Evolutionary conservation across 2,888 invertebrate species (phyloP).

Genomic region (Drosophila macrospina): DNA sequence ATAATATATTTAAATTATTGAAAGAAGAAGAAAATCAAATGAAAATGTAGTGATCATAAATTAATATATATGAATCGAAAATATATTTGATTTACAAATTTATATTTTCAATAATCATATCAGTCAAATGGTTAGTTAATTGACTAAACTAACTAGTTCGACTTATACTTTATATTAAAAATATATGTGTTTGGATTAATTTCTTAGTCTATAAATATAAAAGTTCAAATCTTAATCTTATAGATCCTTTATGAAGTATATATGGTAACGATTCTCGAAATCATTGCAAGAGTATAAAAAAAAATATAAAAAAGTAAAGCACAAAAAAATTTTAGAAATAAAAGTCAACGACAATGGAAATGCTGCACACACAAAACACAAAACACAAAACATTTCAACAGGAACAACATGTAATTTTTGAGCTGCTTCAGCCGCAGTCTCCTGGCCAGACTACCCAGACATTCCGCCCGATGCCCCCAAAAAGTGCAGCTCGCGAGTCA

Average conservation of each 20-base stretch:
- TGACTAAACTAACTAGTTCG: too few relatives aligned
- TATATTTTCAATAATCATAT: too few relatives aligned
- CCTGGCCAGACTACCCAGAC: slow-evolving; percentile 43
- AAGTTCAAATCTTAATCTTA: background rate
- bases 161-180: too few relatives aligned
- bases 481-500: slow-evolving; percentile 50
- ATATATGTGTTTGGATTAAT: too few relatives aligned
- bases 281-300: slow-evolving; percentile 49
- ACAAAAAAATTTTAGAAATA: slow-evolving; percentile 70
- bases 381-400: slow-evolving; percentile 78
- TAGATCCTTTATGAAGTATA: background rate
- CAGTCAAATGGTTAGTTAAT: too few relatives aligned
- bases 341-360: slow-evolving; percentile 76
- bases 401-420: slow-evolving; percentile 80
- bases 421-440: slow-evolving; percentile 39
- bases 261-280: background rate
- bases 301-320: slow-evolving; percentile 49
- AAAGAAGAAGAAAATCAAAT: too few relatives aligned
- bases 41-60: too few relatives aligned
- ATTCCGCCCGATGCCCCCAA: slow-evolving; percentile 47
- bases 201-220: too few relatives aligned
- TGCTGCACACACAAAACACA: slow-evolving; percentile 64
- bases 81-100: too few relatives aligned
- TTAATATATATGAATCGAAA: too few relatives aligned
- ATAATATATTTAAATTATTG: background rate